phyloP scores from a whole-genome alignment of 2,888 invertebrate genomes.

The Fabriciana adippe region DNA sequence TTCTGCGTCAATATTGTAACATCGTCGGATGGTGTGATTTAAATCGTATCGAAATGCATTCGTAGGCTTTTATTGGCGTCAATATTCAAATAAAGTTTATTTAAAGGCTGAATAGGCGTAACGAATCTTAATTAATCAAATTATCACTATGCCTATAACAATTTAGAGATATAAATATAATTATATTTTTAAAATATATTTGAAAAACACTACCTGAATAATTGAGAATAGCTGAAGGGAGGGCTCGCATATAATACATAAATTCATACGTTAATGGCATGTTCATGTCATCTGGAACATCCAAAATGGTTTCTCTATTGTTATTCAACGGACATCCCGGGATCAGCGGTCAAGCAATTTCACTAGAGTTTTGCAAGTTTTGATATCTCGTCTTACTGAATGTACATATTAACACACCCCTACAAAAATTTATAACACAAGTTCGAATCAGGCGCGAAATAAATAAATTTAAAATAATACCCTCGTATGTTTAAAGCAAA shows the following conservation, averaged over 20 bases:
- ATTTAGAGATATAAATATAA: background rate
- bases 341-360: conserved; percentile 57
- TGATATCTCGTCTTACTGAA: conserved; percentile 26
- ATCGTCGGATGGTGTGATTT: background rate
- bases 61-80: background rate
- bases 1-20: no score
- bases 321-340: conserved; percentile 63
- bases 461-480: background rate
- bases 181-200: conserved; percentile 1
- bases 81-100: conserved; percentile 2
- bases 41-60: background rate
- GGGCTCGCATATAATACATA: conserved; percentile 57
- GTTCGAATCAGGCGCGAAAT: background rate
- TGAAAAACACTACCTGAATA: background rate
- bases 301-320: conserved; percentile 60
- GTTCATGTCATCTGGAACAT: conserved; percentile 58
- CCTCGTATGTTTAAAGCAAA: no score
- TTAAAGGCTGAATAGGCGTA: background rate
- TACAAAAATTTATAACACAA: no score
- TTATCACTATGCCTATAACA: background rate
- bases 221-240: conserved; percentile 19
- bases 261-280: conserved; percentile 75
- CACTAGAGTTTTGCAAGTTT: conserved; percentile 38
- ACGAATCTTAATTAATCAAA: background rate
- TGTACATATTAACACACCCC: conserved; percentile 4